Percentiles rank a stretch among this genome's conserved stretches.
phyloP scores from a whole-genome alignment of 1,140 invertebrate species.

The Hyposmocoma kahamanoa region DNA sequence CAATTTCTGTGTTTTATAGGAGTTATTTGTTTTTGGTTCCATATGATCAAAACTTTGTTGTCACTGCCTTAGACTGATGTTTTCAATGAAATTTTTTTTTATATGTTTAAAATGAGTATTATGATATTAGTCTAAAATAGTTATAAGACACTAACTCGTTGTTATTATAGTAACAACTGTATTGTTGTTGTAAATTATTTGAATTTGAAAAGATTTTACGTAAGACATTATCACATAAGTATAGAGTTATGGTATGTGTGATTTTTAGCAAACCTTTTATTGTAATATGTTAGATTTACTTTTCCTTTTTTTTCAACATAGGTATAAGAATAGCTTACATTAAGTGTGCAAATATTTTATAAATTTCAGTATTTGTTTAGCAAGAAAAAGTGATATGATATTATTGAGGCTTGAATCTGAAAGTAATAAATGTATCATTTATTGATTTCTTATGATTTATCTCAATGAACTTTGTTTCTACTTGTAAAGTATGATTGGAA shows the following conservation, averaged over 20 bases:
- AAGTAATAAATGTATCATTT: constrained; percentile 8
- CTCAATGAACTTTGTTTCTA: constrained; percentile 9
- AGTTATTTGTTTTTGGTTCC: constrained; percentile 16
- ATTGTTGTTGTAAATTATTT: constrained; percentile 65
- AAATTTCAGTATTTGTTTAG: constrained; percentile 40
- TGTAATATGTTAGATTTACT: constrained; percentile 31
- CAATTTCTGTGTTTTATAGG: no score
- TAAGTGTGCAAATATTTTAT: constrained; percentile 35
- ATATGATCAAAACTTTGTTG: constrained; percentile 55
- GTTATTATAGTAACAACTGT: constrained; percentile 53
- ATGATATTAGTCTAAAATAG: constrained; percentile 43
- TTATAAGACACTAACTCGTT: constrained; percentile 46
- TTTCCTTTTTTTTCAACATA: constrained; percentile 38
- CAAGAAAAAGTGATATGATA: constrained; percentile 44
- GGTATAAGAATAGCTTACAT: constrained; percentile 20
- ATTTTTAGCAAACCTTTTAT: constrained; percentile 41
- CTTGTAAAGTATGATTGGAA: constrained; percentile 11
- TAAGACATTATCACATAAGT: constrained; percentile 41
- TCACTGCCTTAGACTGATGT: constrained; percentile 69
- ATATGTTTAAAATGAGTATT: constrained; percentile 53
- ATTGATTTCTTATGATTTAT: constrained; percentile 12
- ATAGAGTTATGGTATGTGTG: constrained; percentile 31
- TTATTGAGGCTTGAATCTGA: constrained; percentile 45
- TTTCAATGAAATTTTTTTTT: constrained; percentile 58
- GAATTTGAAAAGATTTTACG: constrained; percentile 52